Conservation (phyloP, 2,888 invertebrate species). For the Drosophila koepferae region DNA sequence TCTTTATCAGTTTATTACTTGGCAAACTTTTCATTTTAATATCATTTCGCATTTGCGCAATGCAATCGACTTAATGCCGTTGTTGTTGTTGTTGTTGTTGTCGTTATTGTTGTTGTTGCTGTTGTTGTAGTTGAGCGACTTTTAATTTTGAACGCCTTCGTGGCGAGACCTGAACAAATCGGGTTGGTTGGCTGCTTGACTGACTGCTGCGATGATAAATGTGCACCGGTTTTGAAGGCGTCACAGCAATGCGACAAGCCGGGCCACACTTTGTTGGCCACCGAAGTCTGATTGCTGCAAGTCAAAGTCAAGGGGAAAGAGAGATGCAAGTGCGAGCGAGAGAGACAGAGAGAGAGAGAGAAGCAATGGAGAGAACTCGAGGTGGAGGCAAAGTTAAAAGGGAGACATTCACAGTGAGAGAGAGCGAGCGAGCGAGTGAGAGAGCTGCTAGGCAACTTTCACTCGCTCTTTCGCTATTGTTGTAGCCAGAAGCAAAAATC, state of each 20-base stretch:
- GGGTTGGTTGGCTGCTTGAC: slow-evolving; percentile 69
- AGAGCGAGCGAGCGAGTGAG: neutral
- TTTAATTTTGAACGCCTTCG: slow-evolving; percentile 83
- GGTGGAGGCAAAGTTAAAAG: neutral
- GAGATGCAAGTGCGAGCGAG: neutral
- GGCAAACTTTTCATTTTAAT: slow-evolving; percentile 81
- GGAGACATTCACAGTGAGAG: neutral
- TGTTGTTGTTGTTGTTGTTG: slow-evolving; percentile 24
- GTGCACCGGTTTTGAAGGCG: slow-evolving; percentile 68
- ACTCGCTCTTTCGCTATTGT: slow-evolving; percentile 17
- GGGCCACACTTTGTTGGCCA: slow-evolving; percentile 2
- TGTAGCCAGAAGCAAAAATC: slow-evolving; percentile 54
- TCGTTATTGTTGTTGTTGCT: slow-evolving; percentile 15
- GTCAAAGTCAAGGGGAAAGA: slow-evolving; percentile 48
- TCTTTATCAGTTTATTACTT: slow-evolving; percentile 81
- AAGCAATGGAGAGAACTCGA: neutral
- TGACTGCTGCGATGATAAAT: slow-evolving; percentile 72
- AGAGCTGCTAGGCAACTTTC: slow-evolving; percentile 33
- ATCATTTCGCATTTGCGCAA: slow-evolving; percentile 75
- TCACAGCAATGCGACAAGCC: slow-evolving; percentile 46
- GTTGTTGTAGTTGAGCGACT: slow-evolving; percentile 72
- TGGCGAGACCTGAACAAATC: slow-evolving; percentile 64
- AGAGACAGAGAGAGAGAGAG: neutral
- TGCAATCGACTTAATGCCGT: slow-evolving; percentile 60
- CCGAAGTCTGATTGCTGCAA: slow-evolving; percentile 11